Base-by-base conservation (phyloP, 2,797 vertebrate genomes). In the Anniella stebbinsi region DNA sequence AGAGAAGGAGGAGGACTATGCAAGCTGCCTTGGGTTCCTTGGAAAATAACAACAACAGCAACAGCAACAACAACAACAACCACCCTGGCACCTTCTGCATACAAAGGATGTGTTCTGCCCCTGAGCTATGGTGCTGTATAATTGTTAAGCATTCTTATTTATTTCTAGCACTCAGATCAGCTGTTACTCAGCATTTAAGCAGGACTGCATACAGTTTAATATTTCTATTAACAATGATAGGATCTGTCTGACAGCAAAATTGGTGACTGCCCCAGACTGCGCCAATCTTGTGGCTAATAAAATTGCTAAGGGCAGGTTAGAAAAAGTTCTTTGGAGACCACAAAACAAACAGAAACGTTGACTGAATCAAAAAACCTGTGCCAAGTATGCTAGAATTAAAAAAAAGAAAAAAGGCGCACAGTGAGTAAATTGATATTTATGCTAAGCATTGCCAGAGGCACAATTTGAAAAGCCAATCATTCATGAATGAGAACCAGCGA, bases 401-500 rank as follows among this genome's bases (percentile, higher is more conserved):
- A 76, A 45, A 63, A 21, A 81, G 38, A 73, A 91, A 89, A n/a
- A 90, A 94, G 90, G 63, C 80, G 90, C 25, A 66, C 83, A 54
- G 57, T 88, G 66, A 92, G 87, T 70, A 94, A 94, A 91, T 60
- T 93, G 54, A 70, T 92, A 93, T 90, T 94, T 95, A 91, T 87
- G 80, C 51, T 94, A 89, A 92, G 25, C 67, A 80, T 86, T 91
- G 93, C 90, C 92, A 91, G 92, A 88, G 25, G 82, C 85, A 67
- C 87, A 92, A 86, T 91, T 90, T 92, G 75, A 80, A 93, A 94
- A 93, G 69, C 66, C 86, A 94, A 33, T 88, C 81, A 82, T 88
- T 87, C 87, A 95, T 93, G 94, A 96, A 94, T 89, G 72, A 92
- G 85, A 96, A 92, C 72, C 80, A 95, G 70, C 69, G 67, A 95